These are phyloP conservation scores for Palythoa grandis DNA, from an alignment of 92 coral and sea anemone species.

Conservation along the genomic window DNA sequence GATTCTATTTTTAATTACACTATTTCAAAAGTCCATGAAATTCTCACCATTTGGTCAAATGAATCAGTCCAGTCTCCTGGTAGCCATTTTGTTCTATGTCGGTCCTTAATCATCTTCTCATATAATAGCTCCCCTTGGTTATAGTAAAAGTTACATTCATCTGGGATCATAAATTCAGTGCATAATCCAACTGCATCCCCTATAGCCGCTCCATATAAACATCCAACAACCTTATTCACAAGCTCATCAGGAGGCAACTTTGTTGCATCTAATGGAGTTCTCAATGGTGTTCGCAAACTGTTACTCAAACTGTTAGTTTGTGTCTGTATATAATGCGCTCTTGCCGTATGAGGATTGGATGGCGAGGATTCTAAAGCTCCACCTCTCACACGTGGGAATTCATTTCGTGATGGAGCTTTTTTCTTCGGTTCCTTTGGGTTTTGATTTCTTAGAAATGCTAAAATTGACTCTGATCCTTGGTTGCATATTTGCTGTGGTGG, in stretches of 20 bases:
- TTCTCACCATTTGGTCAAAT: conserved; percentile 92
- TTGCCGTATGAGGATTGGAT: conserved; percentile 91
- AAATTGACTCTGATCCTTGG: conserved; percentile 79
- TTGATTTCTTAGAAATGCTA: conserved; percentile 69
- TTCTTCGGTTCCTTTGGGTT: conserved; percentile 64
- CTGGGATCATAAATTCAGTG: conserved; percentile 92
- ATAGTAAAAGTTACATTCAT: conserved; percentile 91
- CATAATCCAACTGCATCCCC: conserved; percentile 91
- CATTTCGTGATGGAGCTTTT: conserved; percentile 46
- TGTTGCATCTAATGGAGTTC: conserved; percentile 87
- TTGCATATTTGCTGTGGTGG: conserved; percentile 96
- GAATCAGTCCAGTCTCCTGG: conserved; percentile 97
- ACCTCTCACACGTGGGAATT: conserved; percentile 91
- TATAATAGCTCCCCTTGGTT: conserved; percentile 62
- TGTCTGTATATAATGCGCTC: conserved; percentile 90
- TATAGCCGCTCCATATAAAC: conserved; percentile 97
- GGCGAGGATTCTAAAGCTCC: conserved; percentile 83
- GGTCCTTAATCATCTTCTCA: conserved; percentile 80
- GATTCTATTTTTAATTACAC: neutral
- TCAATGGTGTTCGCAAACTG: conserved; percentile 83
- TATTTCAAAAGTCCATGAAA: neutral
- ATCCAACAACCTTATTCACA: conserved; percentile 90
- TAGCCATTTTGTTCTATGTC: conserved; percentile 86
- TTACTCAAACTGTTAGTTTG: conserved; percentile 87
- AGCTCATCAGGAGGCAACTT: conserved; percentile 94